Base-by-base conservation (phyloP, 2,888 invertebrate species). In the Aphodius sticticus region DNA sequence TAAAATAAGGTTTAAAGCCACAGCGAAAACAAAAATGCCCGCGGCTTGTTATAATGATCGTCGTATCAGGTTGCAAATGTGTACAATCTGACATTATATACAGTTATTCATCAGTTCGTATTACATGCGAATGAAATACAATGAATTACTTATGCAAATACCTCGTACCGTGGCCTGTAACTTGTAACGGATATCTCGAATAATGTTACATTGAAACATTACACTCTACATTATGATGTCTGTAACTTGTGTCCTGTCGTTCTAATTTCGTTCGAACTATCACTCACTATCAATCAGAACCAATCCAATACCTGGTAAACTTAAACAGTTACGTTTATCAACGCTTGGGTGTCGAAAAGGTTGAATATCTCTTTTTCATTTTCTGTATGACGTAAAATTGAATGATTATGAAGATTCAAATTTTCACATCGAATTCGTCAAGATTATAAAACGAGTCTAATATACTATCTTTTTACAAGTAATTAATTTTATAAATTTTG, bases 11-110 rank as follows among this genome's bases (percentile, higher is more conserved):
- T 53, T 3, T 53, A 53, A 53, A 53, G 12, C 9, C 53, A 9
- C 9, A 53, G 12, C 53, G 53, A 53, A 9, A 53, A 53, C 12
- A 53, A 53, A 53, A 53, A 53, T 53, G 53, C 53, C 12, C 7
- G 53, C 7, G 53, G 53, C 53, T 9, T 53, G 53, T 53, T 53
- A 53, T 53, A 9, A 12, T 53, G 53, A 12, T 26, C 53, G 53
- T 53, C 53, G 53, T 53, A 53, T 53, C 53, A 53, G 53, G 53
- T 53, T 53, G 53, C 53, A 53, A 53, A 53, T 53, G 53, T 53
- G 53, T 53, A 53, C 53, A 53, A 53, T 53, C 53, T 53, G 53
- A 53, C 53, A 53, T 53, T 53, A n/a, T n/a, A n/a, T n/a, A 53
- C 53, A 53, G 53, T 53, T 53, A 53, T 53, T 53, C 53, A 53